Evolutionary conservation across 2,797 vertebrate species (phyloP), one percentile per base, ranked within the genome.

Genomic region (Eurystomus glaucurus): DNA sequence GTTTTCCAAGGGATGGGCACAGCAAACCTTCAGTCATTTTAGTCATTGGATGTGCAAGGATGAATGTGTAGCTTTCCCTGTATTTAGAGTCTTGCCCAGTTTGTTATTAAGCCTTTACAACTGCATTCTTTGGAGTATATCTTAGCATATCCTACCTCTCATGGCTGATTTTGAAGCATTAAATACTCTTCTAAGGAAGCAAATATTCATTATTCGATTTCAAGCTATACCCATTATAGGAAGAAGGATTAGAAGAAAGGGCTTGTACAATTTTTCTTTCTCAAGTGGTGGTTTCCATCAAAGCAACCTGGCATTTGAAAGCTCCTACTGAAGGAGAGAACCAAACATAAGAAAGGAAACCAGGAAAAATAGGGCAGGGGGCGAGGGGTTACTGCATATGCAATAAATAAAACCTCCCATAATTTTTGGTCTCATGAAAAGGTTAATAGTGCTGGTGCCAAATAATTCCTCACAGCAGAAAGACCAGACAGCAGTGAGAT

Each of bases 381-480:
- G 43, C 4, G 7, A 85, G 46, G 33, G 55, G 48, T 93, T 93
- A 88, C 71, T 91, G 91, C 64, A 66, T 85, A 41, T 83, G 75
- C 77, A 78, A 83, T 91, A 95, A 95, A 95, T 88, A 75, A 94
- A 95, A 85, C 29, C 51, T 93, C 43, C 62, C 41, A 48, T 93
- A 72, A 78, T 91, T 78, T 82, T 89, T 14, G 41, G 78, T 93
- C 55, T 85, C 11, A 1, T 75, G 57, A 79, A 89, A 94, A 85
- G 61, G 80, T 87, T 51, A 77, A 14, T 55, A 82, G 39, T 26
- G 18, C n/a, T 89, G 31, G 14, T 91, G 91, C 78, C 66, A 96
- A 91, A 85, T 87, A 88, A 92, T 52, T 80, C 51, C 45, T 90
- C 1, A 4, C 37, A 61, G 33, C 64, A 64, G 60, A 74, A 92